Evolutionary conservation across 2,888 invertebrate species (phyloP), one percentile per base, ranked within the genome.

Genomic region (Drosophila diplacantha): DNA sequence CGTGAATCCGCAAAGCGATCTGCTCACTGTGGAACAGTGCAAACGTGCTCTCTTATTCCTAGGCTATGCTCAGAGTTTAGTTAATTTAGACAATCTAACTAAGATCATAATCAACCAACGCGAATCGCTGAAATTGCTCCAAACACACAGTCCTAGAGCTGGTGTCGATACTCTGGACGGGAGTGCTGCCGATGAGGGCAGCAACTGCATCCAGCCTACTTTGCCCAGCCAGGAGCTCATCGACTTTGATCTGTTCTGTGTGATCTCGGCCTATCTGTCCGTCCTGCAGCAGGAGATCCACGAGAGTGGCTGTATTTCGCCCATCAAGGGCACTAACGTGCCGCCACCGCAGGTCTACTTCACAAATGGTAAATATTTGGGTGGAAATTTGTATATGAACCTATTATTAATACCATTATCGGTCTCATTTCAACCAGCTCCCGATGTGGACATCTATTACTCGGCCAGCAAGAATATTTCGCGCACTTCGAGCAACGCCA

Each of bases 221-320:
- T 39, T 44, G 61, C 53, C 71, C 69, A 62, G 49, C 41, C 65
- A 70, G 38, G 73, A 83, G 72, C 74, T 79, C 63, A 79, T 89
- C 46, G 86, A 87, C 70, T 88, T 88, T 56, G 88, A 89, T 79
- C 80, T 88, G 57, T 89, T 89, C 75, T 89, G 88, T 71, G 85
- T 89, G 31, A 82, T 89, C 62, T 86, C 88, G 38, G 88, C 88
- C 16, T 88, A 88, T 69, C 72, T 89, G 56, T 88, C 88, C 22
- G 87, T 89, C 61, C 69, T 88, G 44, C 88, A 89, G 64, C 88
- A 88, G 66, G 88, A 88, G 70, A 88, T 88, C 53, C 86, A 88
- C 51, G 88, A 88, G 69, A 88, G 87, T 66, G 88, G 88, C n/a
- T 89, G 88, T 71, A 87, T 88, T 64, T 89, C 88, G 26, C 88